Evolutionary conservation across 2,797 vertebrate species (phyloP).

Genomic region (Eospalax fontanierii): DNA sequence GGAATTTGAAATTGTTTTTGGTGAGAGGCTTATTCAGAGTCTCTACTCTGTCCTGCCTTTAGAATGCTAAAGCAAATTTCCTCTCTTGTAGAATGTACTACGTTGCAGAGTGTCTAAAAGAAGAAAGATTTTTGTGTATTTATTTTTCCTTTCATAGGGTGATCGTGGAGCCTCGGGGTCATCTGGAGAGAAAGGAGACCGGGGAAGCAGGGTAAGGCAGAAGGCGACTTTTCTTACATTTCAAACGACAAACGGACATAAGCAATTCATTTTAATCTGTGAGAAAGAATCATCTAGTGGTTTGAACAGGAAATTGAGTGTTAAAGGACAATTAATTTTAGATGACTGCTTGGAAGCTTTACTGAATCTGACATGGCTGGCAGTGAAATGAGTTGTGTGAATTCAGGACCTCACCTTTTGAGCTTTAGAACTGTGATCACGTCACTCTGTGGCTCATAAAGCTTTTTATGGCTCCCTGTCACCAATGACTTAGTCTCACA

Average conservation of each 20-base stretch:
- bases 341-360: not conserved
- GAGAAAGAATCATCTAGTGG: not conserved
- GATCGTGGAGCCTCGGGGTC: conserved; percentile 49
- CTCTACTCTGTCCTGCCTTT: not conserved
- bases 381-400: not conserved
- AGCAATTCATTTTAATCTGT: not conserved
- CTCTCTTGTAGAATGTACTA: conserved; percentile 29
- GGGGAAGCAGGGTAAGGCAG: conserved; percentile 64
- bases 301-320: not conserved
- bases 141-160: conserved; percentile 55
- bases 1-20: not conserved
- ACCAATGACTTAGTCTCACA: not conserved
- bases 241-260: not conserved
- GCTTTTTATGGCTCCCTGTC: not conserved
- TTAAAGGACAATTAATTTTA: not conserved
- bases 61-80: not conserved
- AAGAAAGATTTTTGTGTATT: not conserved
- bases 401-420: not conserved
- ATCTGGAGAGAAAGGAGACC: conserved; percentile 72
- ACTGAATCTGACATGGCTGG: not conserved
- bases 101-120: not conserved
- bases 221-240: not conserved
- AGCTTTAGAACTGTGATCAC: not conserved
- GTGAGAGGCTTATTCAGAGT: not conserved
- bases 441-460: not conserved